Conservation (phyloP, 2,797 vertebrate genomes). For the Dromococcyx pavoninus region DNA sequence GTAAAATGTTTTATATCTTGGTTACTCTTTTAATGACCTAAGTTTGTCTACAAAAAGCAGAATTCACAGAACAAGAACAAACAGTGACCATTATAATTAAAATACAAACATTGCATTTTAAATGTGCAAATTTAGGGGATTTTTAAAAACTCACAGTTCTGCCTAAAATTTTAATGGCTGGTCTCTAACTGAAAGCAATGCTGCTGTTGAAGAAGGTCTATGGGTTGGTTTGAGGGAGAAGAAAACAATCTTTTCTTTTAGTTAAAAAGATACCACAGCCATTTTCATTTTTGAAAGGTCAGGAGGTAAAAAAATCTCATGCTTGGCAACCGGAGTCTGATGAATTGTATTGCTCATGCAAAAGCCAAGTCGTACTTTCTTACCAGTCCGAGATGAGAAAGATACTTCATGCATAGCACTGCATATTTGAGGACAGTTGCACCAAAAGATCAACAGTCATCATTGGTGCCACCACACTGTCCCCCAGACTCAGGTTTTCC, state of each 20-base stretch:
- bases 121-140: neutral
- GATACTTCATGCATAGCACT: rapidly evolving
- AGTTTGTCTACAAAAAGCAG: neutral
- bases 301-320: neutral
- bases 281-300: neutral
- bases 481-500: neutral
- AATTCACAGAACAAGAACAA: neutral
- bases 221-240: neutral
- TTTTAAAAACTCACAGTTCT: neutral
- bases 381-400: neutral
- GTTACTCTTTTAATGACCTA: neutral
- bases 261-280: neutral
- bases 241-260: neutral
- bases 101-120: neutral
- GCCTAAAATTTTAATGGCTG: neutral
- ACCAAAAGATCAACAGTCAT: neutral
- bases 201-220: neutral
- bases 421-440: neutral
- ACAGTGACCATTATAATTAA: neutral
- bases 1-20: neutral
- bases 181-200: neutral
- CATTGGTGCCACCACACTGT: rapidly evolving
- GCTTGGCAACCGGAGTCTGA: neutral
- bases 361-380: neutral
- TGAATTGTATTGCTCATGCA: rapidly evolving